Percentiles rank a stretch among this genome's conserved stretches.
Evolutionary conservation across 2,113 vertebrate species (phyloP).

Genomic region (Apistogramma diplotaenia): DNA sequence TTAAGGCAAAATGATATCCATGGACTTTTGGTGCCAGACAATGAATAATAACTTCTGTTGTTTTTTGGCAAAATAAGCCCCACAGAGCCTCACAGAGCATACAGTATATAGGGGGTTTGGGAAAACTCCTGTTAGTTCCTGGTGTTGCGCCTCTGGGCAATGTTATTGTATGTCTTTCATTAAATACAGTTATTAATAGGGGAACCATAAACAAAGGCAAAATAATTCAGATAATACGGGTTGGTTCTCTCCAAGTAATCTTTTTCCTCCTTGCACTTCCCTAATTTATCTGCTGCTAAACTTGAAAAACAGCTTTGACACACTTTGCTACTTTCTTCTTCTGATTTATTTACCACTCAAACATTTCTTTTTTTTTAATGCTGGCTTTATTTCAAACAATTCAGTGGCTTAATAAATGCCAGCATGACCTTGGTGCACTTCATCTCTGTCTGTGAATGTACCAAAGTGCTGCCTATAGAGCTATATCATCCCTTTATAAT

Average conservation of each 20-base stretch:
- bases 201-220: not conserved
- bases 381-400: conserved; percentile 16
- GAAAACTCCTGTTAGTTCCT: not conserved
- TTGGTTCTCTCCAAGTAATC: not conserved
- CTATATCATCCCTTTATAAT: not conserved
- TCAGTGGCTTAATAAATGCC: conserved; percentile 14
- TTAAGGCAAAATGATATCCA: not conserved
- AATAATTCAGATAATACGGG: not conserved
- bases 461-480: conserved; percentile 10
- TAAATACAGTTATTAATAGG: conserved; percentile 3
- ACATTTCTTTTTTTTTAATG: conserved; percentile 3
- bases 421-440: not conserved
- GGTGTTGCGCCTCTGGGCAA: not conserved
- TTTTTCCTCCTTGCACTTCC: not conserved
- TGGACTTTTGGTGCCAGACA: not conserved
- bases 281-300: conserved; percentile 22
- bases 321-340: conserved; percentile 15
- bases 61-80: not conserved
- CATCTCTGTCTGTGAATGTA: not conserved
- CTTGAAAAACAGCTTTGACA: conserved; percentile 33
- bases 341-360: conserved; percentile 47
- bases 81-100: too few relatives aligned
- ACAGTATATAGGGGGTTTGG: not conserved
- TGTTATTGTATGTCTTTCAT: not conserved
- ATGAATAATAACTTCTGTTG: not conserved